phyloP scores from a whole-genome alignment of 2,888 invertebrate species.

The Papilio elwesi region DNA sequence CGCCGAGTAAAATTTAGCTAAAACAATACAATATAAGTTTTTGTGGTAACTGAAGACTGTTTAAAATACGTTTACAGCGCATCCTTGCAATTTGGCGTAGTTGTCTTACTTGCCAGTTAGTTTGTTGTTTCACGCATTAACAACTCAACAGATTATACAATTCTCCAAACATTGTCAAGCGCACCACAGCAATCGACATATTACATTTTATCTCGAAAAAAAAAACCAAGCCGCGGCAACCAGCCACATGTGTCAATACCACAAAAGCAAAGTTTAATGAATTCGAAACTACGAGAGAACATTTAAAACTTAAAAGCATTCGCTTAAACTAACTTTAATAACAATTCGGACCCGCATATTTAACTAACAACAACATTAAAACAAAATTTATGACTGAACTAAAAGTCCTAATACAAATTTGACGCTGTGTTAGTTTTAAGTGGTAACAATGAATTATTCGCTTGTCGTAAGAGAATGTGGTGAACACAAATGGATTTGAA shows the following conservation, averaged over 20 bases:
- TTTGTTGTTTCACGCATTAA: too few species aligned
- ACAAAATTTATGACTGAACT: conserved; percentile 14
- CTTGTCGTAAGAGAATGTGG: too few species aligned
- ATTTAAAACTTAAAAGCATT: conserved; percentile 19
- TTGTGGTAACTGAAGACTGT: not conserved
- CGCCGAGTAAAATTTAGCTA: conserved; percentile 25
- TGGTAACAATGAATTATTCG: not conserved
- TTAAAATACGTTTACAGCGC: too few species aligned
- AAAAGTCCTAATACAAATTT: not conserved
- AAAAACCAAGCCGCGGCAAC: too few species aligned
- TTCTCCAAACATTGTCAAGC: too few species aligned
- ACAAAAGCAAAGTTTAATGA: not conserved
- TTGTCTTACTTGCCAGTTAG: too few species aligned
- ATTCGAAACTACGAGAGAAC: conserved; percentile 8
- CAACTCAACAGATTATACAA: too few species aligned
- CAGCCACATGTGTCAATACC: not conserved
- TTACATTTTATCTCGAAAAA: too few species aligned
- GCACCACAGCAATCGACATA: too few species aligned
- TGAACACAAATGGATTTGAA: too few species aligned
- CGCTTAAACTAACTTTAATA: conserved; percentile 7
- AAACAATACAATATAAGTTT: conserved; percentile 10
- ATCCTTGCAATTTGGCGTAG: too few species aligned
- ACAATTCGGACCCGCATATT: conserved; percentile 14
- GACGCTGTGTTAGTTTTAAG: not conserved
- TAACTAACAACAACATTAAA: conserved; percentile 21